These are phyloP conservation scores for Leptosomus discolor DNA, from an alignment of 2,113 vertebrate genomes.

Conservation along the genomic window DNA sequence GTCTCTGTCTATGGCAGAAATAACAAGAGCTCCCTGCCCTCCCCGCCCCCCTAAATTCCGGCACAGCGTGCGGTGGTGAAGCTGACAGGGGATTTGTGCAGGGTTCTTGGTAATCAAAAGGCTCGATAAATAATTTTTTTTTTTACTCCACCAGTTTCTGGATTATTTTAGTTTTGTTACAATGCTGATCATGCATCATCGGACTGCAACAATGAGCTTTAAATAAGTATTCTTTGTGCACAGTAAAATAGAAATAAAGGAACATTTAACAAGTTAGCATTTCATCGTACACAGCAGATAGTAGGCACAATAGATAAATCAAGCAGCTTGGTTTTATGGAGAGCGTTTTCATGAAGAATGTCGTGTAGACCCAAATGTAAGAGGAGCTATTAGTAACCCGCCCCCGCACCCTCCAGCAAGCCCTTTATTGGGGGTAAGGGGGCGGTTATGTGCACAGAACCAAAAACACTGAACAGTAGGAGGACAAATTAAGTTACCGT, in stretches of 20 bases:
- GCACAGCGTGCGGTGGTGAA: not conserved
- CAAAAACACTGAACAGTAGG: slow-evolving; percentile 52
- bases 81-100: not conserved
- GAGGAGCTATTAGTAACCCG: slow-evolving; percentile 27
- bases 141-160: slow-evolving; percentile 54
- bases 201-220: slow-evolving; percentile 64
- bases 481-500: slow-evolving; percentile 49
- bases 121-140: slow-evolving; percentile 30
- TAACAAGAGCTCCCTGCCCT: not conserved
- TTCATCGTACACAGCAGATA: slow-evolving; percentile 67
- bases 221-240: slow-evolving; percentile 65
- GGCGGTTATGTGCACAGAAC: slow-evolving; percentile 22
- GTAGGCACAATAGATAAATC: slow-evolving; percentile 71
- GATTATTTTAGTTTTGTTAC: slow-evolving; percentile 51
- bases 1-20: not conserved
- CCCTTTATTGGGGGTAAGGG: not conserved
- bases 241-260: slow-evolving; percentile 65
- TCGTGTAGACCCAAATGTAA: slow-evolving; percentile 31
- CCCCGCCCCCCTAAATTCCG: not conserved
- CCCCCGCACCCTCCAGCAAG: slow-evolving; percentile 15
- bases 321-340: slow-evolving; percentile 46
- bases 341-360: slow-evolving; percentile 46
- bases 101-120: slow-evolving; percentile 35
- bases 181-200: slow-evolving; percentile 59
- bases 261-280: slow-evolving; percentile 70